These are phyloP conservation scores for Tetramorium parvispinum DNA, from an alignment of 1,140 invertebrate species.

Conservation along the genomic window DNA sequence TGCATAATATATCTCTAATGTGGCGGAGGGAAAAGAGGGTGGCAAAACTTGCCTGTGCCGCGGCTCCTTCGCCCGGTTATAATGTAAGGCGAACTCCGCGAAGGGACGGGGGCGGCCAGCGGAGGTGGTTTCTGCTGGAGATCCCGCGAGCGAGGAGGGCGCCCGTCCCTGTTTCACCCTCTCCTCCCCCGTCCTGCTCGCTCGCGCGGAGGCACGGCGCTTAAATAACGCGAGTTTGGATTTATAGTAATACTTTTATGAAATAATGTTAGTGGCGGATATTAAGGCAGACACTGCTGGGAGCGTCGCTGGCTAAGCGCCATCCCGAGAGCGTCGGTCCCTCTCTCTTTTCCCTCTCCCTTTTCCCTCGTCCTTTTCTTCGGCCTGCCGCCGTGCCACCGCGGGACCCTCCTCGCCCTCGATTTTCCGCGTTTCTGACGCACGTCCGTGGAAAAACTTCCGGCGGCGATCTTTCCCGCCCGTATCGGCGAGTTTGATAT, in stretches of 20 bases:
- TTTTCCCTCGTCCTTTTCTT: conserved; percentile 4
- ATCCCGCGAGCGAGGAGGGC: conserved; percentile 28
- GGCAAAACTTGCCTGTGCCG: conserved; percentile 77
- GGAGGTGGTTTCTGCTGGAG: conserved; percentile 50
- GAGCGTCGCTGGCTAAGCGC: conserved; percentile 74
- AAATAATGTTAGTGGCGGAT: conserved; percentile 85
- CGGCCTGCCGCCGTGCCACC: background rate
- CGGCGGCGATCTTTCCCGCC: conserved; percentile 51
- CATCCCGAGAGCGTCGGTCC: conserved; percentile 75
- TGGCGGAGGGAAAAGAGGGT: conserved; percentile 78
- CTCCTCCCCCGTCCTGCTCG: background rate
- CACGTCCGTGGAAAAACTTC: conserved; percentile 62
- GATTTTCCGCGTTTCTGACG: conserved; percentile 67
- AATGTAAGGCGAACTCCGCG: conserved; percentile 72
- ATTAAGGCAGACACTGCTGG: conserved; percentile 82
- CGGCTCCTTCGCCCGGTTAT: conserved; percentile 67
- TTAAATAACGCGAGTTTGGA: conserved; percentile 86
- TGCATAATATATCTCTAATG: conserved; percentile 81
- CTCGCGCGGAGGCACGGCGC: conserved; percentile 74
- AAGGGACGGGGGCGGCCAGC: background rate
- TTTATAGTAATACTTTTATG: conserved; percentile 87
- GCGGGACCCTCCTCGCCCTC: conserved; percentile 64
- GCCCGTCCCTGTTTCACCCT: background rate
- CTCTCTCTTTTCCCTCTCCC: conserved; percentile 14
- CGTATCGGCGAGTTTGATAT: conserved; percentile 52